These are phyloP conservation scores for Acleris holmiana DNA, from an alignment of 2,888 invertebrate genomes.

Conservation along the genomic window DNA sequence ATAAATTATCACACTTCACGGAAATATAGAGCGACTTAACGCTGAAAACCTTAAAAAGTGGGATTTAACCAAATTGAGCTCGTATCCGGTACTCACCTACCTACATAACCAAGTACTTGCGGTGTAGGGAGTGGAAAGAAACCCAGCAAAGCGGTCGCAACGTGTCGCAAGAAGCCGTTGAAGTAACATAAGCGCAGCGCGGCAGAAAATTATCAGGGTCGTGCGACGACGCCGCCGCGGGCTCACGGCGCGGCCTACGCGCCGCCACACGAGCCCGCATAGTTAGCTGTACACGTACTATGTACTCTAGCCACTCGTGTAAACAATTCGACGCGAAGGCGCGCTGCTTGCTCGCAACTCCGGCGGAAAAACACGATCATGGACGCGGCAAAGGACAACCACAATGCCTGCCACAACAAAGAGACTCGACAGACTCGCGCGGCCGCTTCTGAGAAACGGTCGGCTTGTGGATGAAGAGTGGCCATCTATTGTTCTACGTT, in stretches of 20 bases:
- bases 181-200: constrained; percentile 78
- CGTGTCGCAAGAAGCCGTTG: constrained; percentile 82
- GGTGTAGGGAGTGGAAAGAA: constrained; percentile 66
- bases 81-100: constrained; percentile 40
- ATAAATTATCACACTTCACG: constrained; percentile 8
- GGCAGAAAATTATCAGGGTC: constrained; percentile 80
- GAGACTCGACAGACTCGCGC: constrained; percentile 50
- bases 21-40: constrained; percentile 10
- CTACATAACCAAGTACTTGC: constrained; percentile 44
- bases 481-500: constrained; percentile 50
- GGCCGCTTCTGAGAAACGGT: constrained; percentile 57
- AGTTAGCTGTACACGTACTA: constrained; percentile 45
- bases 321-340: constrained; percentile 60
- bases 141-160: constrained; percentile 70
- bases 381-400: constrained; percentile 64
- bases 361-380: constrained; percentile 70
- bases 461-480: constrained; percentile 40
- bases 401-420: constrained; percentile 50
- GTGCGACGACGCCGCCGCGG: constrained; percentile 70
- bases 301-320: constrained; percentile 54
- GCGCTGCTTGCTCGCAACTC: constrained; percentile 56
- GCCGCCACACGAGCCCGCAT: constrained; percentile 50
- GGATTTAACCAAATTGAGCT: constrained; percentile 11
- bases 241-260: constrained; percentile 73
- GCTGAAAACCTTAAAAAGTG: constrained; percentile 25